phyloP scores from a whole-genome alignment of 2,888 invertebrate genomes.

The Busseola fusca region DNA sequence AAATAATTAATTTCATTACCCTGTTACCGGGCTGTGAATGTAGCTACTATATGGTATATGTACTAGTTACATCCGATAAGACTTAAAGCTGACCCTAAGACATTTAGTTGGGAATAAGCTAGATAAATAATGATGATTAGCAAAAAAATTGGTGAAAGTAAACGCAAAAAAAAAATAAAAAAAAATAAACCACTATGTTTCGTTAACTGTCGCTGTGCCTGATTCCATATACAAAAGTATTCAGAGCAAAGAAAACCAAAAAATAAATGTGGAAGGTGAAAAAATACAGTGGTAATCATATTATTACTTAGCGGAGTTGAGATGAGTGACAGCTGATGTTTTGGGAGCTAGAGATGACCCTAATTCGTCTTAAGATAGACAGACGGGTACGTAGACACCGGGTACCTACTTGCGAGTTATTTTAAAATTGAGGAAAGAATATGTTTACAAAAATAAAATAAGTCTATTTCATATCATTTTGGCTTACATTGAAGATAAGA shows the following conservation, averaged over 20 bases:
- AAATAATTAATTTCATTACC: not conserved
- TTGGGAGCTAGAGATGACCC: conserved; percentile 55
- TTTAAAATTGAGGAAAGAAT: conserved; percentile 20
- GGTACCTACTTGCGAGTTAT: conserved; percentile 13
- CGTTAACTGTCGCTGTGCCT: not conserved
- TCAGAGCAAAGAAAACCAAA: conserved; percentile 10
- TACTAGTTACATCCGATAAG: not conserved
- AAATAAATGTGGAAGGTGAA: conserved; percentile 22
- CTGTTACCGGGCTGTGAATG: not conserved
- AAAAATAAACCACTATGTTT: not conserved
- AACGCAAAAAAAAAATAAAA: no score
- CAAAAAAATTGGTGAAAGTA: not conserved
- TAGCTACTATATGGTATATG: no score
- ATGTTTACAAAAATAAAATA: no score
- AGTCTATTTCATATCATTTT: no score
- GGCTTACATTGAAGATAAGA: no score
- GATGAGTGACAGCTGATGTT: conserved; percentile 63
- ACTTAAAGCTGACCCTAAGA: not conserved
- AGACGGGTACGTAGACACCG: conserved; percentile 37
- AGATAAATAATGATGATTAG: no score
- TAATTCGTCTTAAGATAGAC: conserved; percentile 67
- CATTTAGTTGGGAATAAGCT: not conserved
- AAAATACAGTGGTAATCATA: conserved; percentile 52
- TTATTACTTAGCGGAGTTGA: conserved; percentile 51
- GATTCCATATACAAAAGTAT: conserved; percentile 2